Evolutionary conservation across 2,113 vertebrate genomes (phyloP).

Genomic region (Zosterops borbonicus): DNA sequence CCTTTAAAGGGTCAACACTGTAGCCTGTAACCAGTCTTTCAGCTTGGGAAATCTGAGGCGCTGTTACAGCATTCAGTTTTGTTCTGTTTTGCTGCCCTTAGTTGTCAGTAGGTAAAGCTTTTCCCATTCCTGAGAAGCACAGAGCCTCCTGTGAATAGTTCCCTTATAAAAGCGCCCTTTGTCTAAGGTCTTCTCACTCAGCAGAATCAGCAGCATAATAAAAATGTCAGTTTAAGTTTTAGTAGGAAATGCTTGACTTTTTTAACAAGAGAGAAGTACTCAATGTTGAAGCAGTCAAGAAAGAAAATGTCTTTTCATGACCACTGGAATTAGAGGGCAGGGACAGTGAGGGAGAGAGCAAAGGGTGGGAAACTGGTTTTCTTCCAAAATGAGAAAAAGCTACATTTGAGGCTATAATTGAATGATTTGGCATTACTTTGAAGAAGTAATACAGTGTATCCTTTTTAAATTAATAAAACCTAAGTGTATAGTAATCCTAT

Average conservation of each 20-base stretch:
- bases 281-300: constrained; percentile 46
- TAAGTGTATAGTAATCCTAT: constrained; percentile 22
- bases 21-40: constrained; percentile 50
- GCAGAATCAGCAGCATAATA: constrained; percentile 63
- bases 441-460: constrained; percentile 51
- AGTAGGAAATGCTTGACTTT: constrained; percentile 58
- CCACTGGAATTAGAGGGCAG: constrained; percentile 57
- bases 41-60: constrained; percentile 45
- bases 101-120: constrained; percentile 70
- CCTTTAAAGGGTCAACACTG: neutral
- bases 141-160: constrained; percentile 67
- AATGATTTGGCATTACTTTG: constrained; percentile 55
- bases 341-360: constrained; percentile 38
- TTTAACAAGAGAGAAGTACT: constrained; percentile 66
- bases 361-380: constrained; percentile 63
- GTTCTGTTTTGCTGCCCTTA: constrained; percentile 42
- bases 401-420: constrained; percentile 55
- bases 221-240: constrained; percentile 72
- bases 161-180: constrained; percentile 67
- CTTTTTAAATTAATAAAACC: constrained; percentile 58
- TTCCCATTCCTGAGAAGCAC: constrained; percentile 60
- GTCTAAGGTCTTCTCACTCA: constrained; percentile 66
- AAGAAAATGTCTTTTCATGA: constrained; percentile 71
- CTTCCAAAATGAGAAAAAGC: constrained; percentile 52
- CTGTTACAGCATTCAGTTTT: constrained; percentile 15